Conservation (phyloP, 1,140 invertebrate species). For the Eciton burchellii region DNA sequence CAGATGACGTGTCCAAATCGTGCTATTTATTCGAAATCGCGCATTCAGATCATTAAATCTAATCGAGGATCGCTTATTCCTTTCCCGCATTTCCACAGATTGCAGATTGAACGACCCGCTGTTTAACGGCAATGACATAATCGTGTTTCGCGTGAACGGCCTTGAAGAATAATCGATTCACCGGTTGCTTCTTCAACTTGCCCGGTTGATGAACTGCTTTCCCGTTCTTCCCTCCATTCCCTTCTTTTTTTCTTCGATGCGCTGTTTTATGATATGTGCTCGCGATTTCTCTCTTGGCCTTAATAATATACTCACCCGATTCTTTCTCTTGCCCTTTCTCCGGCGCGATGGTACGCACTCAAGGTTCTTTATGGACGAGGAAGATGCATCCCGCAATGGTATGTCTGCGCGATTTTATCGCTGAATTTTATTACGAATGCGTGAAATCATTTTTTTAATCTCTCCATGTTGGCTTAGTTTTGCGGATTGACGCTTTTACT, state of each 20-base stretch:
- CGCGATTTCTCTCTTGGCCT: constrained; percentile 58
- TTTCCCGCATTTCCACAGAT: not conserved
- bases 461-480: not conserved
- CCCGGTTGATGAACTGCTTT: not conserved
- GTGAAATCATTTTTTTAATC: too few relatives aligned
- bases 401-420: too few relatives aligned
- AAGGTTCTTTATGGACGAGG: constrained; percentile 24
- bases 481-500: too few relatives aligned
- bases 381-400: not conserved
- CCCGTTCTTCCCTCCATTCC: not conserved
- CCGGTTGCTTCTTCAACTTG: not conserved
- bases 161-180: constrained; percentile 3
- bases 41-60: constrained; percentile 2
- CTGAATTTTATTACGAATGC: too few relatives aligned
- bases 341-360: not conserved
- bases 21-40: too few relatives aligned
- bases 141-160: constrained; percentile 15
- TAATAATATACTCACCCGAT: constrained; percentile 29
- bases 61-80: not conserved
- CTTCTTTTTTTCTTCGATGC: constrained; percentile 4
- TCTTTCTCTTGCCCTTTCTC: constrained; percentile 53
- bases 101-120: not conserved
- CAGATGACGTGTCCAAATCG: not conserved
- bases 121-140: constrained; percentile 44
- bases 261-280: not conserved